phyloP scores from a whole-genome alignment of 2,113 vertebrate species.

The Melanerpes formicivorus region DNA sequence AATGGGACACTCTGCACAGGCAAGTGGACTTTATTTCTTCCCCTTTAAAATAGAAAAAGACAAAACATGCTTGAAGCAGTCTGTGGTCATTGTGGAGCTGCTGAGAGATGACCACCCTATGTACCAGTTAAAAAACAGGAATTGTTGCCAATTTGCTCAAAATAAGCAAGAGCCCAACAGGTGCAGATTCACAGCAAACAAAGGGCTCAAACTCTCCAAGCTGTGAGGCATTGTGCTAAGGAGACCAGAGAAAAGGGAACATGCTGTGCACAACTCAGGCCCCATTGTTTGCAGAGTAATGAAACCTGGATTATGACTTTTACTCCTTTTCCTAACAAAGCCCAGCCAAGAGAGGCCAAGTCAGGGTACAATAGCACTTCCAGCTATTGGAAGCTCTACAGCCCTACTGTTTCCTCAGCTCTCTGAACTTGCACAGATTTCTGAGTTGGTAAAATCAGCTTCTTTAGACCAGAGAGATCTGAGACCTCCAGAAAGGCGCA shows the following conservation, averaged over 20 bases:
- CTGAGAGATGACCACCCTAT: neutral
- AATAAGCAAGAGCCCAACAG: neutral
- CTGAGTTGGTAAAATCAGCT: neutral
- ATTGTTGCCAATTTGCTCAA: neutral
- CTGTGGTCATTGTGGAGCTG: neutral
- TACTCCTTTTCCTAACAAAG: conserved; percentile 42
- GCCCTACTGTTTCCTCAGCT: neutral
- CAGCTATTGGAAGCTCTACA: neutral
- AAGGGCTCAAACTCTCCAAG: neutral
- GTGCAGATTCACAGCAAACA: neutral
- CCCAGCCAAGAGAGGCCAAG: neutral
- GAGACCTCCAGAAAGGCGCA: neutral
- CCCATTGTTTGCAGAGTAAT: conserved; percentile 21
- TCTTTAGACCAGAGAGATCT: neutral
- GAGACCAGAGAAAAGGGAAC: conserved; percentile 34
- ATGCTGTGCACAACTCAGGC: neutral
- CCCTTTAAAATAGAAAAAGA: neutral
- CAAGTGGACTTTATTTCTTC: conserved; percentile 49
- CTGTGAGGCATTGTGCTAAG: neutral
- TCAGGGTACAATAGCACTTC: conserved; percentile 1
- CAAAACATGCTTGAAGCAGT: neutral
- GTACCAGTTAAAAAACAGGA: neutral
- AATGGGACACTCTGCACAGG: conserved; percentile 90
- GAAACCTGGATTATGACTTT: conserved; percentile 18
- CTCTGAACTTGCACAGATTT: neutral